Evolutionary conservation across 2,113 vertebrate genomes (phyloP).

Genomic region (Upupa epops): DNA sequence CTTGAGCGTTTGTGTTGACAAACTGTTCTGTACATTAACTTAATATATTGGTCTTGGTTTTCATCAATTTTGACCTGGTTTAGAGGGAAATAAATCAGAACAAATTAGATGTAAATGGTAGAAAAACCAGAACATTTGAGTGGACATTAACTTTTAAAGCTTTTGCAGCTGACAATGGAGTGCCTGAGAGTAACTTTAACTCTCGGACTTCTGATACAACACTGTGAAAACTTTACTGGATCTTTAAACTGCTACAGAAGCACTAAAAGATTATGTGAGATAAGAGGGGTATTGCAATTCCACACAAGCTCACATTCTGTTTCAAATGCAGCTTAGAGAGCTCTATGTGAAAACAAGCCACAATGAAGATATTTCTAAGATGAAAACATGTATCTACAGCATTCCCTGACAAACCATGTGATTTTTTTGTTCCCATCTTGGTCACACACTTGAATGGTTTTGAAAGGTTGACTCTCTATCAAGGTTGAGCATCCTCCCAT

Average conservation of each 20-base stretch:
- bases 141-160: slow-evolving; percentile 25
- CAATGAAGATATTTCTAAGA: background rate
- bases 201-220: background rate
- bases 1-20: background rate
- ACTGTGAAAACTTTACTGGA: background rate
- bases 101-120: background rate
- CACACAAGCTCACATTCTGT: background rate
- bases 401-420: background rate
- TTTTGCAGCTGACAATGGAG: background rate
- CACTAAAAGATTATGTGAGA: background rate
- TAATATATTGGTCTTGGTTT: background rate
- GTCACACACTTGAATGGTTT: background rate
- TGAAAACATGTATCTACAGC: background rate
- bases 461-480: background rate
- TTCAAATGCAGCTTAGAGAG: background rate
- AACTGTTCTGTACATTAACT: background rate
- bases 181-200: background rate
- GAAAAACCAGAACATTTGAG: slow-evolving; percentile 33
- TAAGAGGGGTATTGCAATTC: background rate
- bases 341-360: background rate
- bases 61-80: background rate
- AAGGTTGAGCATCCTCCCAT: background rate
- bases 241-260: background rate
- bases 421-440: background rate
- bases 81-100: slow-evolving; percentile 8